A percentile compares a stretch with the other conserved stretches of the same genome.
phyloP scores from a whole-genome alignment of 2,113 vertebrate species.

The Canis aureus region DNA sequence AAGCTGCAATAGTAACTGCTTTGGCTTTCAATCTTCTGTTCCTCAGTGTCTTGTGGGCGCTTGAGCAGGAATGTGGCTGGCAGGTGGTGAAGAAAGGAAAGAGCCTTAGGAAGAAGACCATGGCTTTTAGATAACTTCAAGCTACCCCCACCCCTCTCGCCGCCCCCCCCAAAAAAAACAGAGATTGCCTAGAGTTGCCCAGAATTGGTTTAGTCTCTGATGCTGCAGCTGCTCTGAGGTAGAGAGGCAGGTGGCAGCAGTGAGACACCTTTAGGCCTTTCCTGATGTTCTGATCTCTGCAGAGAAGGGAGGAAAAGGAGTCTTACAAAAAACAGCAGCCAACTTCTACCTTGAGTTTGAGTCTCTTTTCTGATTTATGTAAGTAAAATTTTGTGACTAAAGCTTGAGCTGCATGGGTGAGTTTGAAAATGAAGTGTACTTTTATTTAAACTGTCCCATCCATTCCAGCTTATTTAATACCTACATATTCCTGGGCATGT shows the following conservation, averaged over 20 bases:
- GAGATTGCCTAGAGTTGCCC: not conserved
- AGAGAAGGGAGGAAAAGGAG: not conserved
- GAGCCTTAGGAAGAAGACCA: not conserved
- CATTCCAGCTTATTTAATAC: not conserved
- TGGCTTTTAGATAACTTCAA: not conserved
- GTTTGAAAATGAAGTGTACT: not conserved
- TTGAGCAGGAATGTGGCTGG: not conserved
- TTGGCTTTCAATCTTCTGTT: not conserved
- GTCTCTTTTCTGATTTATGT: not conserved
- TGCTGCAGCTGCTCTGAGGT: not conserved
- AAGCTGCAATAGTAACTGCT: not conserved
- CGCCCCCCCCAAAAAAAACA: not conserved
- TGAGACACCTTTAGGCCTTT: not conserved
- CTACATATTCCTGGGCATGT: not conserved
- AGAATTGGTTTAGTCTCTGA: not conserved
- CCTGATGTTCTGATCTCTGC: not conserved
- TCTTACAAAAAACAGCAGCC: not conserved
- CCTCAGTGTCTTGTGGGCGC: not conserved
- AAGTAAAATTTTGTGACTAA: not conserved
- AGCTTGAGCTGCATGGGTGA: not conserved
- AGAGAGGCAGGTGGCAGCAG: slow-evolving; percentile 60
- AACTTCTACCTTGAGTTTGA: not conserved
- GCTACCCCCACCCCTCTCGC: not conserved
- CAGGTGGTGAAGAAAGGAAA: not conserved
- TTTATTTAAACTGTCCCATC: not conserved